Conservation (phyloP, 2,888 invertebrate genomes). For the Smittia sp. region DNA sequence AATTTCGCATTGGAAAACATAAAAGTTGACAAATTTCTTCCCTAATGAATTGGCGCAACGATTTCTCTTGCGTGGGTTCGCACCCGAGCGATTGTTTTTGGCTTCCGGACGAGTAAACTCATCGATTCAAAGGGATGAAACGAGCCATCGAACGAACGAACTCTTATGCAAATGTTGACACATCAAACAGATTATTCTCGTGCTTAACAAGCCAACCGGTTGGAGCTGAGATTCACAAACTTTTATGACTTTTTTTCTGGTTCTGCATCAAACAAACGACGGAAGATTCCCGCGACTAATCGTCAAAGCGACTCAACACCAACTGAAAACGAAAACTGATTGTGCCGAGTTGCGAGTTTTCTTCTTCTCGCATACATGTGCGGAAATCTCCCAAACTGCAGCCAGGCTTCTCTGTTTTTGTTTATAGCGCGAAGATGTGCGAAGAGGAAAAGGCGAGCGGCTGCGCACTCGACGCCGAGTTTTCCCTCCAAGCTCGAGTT, state of each 20-base stretch:
- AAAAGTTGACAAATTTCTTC: background rate
- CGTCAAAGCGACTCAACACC: slow-evolving; percentile 29
- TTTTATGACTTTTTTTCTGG: background rate
- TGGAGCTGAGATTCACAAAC: background rate
- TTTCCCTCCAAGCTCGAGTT: slow-evolving; percentile 8
- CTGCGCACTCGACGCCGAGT: background rate
- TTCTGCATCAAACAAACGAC: background rate
- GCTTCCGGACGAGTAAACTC: background rate
- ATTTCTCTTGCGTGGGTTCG: background rate
- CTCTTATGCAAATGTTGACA: background rate
- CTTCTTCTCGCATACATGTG: slow-evolving; percentile 35
- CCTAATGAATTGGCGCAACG: background rate
- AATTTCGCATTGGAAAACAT: background rate
- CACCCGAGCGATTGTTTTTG: background rate
- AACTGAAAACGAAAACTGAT: slow-evolving; percentile 33
- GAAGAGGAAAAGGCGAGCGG: background rate
- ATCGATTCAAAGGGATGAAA: background rate
- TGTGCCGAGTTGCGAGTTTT: slow-evolving; percentile 30
- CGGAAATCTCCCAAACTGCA: slow-evolving; percentile 34
- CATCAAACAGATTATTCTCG: background rate
- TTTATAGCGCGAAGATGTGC: background rate
- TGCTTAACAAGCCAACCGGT: background rate
- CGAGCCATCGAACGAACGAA: too few species aligned
- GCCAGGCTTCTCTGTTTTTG: background rate
- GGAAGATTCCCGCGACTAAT: background rate